Evolutionary conservation across 2,113 vertebrate species (phyloP).

Genomic region (Colius striatus): DNA sequence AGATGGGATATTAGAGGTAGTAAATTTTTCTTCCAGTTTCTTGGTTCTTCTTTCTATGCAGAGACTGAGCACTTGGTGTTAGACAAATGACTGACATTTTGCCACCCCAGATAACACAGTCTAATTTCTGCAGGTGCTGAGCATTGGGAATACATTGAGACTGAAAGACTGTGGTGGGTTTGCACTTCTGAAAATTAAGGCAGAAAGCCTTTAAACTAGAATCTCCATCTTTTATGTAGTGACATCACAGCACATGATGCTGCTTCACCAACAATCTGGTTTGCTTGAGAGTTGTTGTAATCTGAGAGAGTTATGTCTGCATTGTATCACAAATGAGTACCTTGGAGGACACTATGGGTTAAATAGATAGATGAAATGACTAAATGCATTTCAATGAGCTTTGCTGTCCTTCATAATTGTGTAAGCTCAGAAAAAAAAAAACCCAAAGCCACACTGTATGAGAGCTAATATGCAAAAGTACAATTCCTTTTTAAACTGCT

Average conservation of each 20-base stretch:
- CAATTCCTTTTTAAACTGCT: neutral
- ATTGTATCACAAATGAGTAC: slow-evolving; percentile 8
- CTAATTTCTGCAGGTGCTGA: neutral
- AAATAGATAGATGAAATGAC: neutral
- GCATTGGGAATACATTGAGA: neutral
- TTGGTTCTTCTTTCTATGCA: neutral
- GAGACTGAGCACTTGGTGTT: neutral
- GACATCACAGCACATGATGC: neutral
- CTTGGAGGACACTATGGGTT: neutral
- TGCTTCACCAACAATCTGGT: neutral
- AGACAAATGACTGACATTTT: neutral
- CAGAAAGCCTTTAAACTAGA: neutral
- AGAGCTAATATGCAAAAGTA: neutral
- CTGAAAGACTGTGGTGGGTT: neutral
- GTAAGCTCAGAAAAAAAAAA: neutral
- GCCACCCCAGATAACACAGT: neutral
- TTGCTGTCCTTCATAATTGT: neutral
- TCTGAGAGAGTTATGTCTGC: neutral
- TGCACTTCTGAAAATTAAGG: neutral
- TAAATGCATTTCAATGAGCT: slow-evolving; percentile 25
- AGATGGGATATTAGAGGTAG: neutral
- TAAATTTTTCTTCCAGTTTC: neutral
- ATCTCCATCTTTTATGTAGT: neutral
- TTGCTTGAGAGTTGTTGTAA: neutral
- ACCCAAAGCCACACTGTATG: neutral